Percentiles rank a stretch among this genome's conserved stretches.
Conservation (phyloP, 2,797 vertebrate genomes). For the Diplodus sargus region DNA sequence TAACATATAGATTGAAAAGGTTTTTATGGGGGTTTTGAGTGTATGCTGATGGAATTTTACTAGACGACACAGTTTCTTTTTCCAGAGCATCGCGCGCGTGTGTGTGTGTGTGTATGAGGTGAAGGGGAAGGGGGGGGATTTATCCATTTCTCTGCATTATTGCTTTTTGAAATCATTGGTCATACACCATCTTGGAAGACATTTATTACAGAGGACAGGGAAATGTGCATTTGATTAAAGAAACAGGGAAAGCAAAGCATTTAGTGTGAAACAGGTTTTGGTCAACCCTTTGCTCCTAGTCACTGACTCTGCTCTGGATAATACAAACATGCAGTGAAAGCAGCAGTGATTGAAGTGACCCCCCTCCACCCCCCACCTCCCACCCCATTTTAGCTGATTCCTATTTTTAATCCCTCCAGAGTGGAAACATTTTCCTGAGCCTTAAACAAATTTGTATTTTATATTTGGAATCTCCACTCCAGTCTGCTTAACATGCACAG, state of each 20-base stretch:
- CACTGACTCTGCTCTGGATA: constrained; percentile 66
- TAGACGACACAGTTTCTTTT: constrained; percentile 82
- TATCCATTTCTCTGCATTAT: constrained; percentile 84
- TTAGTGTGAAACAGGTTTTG: constrained; percentile 73
- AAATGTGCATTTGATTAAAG: constrained; percentile 82
- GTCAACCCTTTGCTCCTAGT: constrained; percentile 58
- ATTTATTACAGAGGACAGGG: constrained; percentile 80
- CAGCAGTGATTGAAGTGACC: constrained; percentile 77
- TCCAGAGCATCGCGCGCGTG: constrained; percentile 72
- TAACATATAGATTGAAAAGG: constrained; percentile 99
- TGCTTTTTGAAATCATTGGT: constrained; percentile 84
- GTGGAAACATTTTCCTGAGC: constrained; percentile 77
- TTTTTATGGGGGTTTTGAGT: constrained; percentile 93
- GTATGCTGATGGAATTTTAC: constrained; percentile 88
- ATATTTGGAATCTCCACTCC: constrained; percentile 70
- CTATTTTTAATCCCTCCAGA: constrained; percentile 81
- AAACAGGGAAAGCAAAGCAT: constrained; percentile 69
- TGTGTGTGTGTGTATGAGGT: constrained; percentile 52
- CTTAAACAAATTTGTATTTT: constrained; percentile 79
- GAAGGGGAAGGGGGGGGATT: constrained; percentile 27
- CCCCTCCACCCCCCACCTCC: constrained; percentile 17
- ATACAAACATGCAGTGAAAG: constrained; percentile 77
- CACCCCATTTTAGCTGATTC: constrained; percentile 72
- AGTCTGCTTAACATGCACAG: constrained; percentile 59
- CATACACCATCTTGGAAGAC: constrained; percentile 78